Evolutionary conservation across 2,797 vertebrate genomes (phyloP), one percentile per base, ranked within the genome.

Genomic region (Malacoctenus gilli): DNA sequence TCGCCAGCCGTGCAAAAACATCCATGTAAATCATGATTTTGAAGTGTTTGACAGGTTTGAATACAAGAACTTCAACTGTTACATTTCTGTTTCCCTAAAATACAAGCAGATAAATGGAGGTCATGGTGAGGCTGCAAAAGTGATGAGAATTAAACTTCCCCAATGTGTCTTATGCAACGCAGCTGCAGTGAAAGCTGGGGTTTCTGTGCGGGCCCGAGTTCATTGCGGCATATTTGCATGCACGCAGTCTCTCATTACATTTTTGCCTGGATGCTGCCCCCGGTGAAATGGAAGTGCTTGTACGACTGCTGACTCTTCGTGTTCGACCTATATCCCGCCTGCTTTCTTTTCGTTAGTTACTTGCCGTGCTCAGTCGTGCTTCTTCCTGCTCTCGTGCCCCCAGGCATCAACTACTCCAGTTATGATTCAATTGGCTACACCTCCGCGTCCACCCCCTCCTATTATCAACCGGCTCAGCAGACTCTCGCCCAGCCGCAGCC

Each of bases 381-480:
- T 63, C 19, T 21, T 66, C 9, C 43, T 55, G 31, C 25, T 56
- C 21, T 65, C 42, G 68, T 39, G n/a, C 43, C 51, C 62, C 66
- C 68, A 93, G 94, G 92, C 64, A 80, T 91, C 19, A 90, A 53
- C 76, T 93, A 91, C 75, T 80, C 85, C 2, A 77, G 39, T 70
- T 92, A 89, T 28, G 90, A 92, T 2, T 64, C 84, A 1, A 67
- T 75, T 2, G 83, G 78, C 42, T 93, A 91, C 71, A 88, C 86
- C 10, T 82, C 87, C 9, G 81, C 90, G 1, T 80, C 89, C n/a
- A 83, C 89, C 5, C 59, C 90, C 2, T 83, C 90, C 5, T 92
- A 91, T 75, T 91, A 90, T 69, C 93, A 92, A 64, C 79, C 89
- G 0, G 67, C 89, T 1, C 92, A 84, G 55, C 84, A 87, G 59